A percentile compares a stretch with the other conserved stretches of the same genome.
Conservation (phyloP, 2,113 vertebrate genomes). For the Rhinolophus sinicus region DNA sequence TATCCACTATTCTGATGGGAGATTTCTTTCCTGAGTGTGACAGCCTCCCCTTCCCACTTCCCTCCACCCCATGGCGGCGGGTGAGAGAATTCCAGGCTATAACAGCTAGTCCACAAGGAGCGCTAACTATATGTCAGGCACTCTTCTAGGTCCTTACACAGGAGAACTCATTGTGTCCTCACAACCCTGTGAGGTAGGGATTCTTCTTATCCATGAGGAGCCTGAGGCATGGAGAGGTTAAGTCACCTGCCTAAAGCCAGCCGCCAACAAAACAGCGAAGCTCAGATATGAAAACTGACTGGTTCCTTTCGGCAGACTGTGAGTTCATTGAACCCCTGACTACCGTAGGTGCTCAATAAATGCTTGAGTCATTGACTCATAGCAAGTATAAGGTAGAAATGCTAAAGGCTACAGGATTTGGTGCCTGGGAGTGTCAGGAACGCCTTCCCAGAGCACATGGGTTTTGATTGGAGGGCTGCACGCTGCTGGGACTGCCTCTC, state of each 20-base stretch:
- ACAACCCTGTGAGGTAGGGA: background rate
- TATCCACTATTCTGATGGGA: background rate
- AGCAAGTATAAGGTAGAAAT: background rate
- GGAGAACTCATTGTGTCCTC: background rate
- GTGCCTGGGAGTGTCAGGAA: background rate
- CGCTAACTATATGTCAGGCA: background rate
- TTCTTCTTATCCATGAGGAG: background rate
- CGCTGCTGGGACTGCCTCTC: fast-evolving
- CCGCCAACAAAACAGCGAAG: background rate
- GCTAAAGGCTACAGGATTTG: background rate
- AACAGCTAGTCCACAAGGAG: background rate
- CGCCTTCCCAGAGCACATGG: background rate
- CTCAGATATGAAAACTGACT: background rate
- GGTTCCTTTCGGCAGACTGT: background rate
- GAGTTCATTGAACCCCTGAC: background rate
- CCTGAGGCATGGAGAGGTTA: background rate
- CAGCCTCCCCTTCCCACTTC: background rate
- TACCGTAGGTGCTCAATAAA: background rate
- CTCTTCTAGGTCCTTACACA: background rate
- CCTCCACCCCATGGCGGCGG: background rate
- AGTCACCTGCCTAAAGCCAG: background rate
- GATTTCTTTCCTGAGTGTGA: background rate
- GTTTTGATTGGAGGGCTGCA: background rate
- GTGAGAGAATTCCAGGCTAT: background rate
- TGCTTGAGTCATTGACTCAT: background rate